A percentile compares a stretch with the other conserved stretches of the same genome.
These are phyloP conservation scores for Sipha flava DNA, from an alignment of 1,140 invertebrate species.

Conservation along the genomic window DNA sequence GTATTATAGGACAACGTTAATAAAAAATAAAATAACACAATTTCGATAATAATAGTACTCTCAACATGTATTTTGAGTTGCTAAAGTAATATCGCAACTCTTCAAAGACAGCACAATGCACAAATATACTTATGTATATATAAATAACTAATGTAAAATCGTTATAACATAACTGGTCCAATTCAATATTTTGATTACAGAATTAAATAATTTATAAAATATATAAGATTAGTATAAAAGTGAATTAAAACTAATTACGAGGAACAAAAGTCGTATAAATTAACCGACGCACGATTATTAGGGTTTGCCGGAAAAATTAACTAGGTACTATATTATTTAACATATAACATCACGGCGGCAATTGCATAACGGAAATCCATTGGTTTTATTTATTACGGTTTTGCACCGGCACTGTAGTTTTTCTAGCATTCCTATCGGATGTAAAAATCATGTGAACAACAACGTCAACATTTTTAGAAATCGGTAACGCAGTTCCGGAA, in stretches of 20 bases:
- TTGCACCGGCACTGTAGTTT: no score
- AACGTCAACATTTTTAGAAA: no score
- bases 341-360: no score
- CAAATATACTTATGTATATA: background rate
- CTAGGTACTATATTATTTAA: background rate
- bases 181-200: background rate
- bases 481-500: no score
- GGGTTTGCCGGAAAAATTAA: background rate
- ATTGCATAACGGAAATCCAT: no score
- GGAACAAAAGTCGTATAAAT: background rate
- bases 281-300: background rate
- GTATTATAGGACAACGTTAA: no score
- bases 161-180: background rate
- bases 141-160: background rate
- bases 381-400: no score
- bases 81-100: background rate
- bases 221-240: background rate
- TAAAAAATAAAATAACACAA: background rate
- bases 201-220: background rate
- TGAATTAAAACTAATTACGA: background rate
- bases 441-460: no score
- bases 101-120: background rate
- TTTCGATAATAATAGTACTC: background rate
- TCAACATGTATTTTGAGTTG: background rate
- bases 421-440: no score